These are phyloP conservation scores for Odiellus spinosus DNA, from an alignment of 2,888 invertebrate genomes.

Conservation along the genomic window DNA sequence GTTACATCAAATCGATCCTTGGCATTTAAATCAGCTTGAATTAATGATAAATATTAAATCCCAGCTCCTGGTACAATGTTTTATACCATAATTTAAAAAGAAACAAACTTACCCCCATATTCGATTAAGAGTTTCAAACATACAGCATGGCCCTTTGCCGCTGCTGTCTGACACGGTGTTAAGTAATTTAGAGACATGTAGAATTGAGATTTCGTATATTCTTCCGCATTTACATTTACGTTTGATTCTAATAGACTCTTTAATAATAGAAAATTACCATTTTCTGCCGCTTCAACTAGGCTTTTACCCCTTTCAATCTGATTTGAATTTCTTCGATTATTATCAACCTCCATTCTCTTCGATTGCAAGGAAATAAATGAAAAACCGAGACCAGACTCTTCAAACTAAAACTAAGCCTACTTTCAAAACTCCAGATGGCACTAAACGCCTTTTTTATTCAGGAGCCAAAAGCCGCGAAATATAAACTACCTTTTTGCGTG, in stretches of 20 bases:
- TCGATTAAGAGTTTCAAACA: slow-evolving; percentile 23
- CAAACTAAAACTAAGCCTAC: no score
- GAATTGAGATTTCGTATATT: slow-evolving; percentile 26
- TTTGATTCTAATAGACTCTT: slow-evolving; percentile 21
- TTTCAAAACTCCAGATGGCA: no score
- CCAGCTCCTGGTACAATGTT: background rate
- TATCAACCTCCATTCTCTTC: no score
- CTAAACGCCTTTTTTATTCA: no score
- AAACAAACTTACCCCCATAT: slow-evolving; percentile 21
- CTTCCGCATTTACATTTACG: slow-evolving; percentile 25
- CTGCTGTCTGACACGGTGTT: slow-evolving; percentile 26
- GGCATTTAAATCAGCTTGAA: slow-evolving; percentile 26
- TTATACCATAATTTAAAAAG: background rate
- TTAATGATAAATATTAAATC: background rate
- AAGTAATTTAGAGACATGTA: slow-evolving; percentile 28
- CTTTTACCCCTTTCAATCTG: slow-evolving; percentile 10
- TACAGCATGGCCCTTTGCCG: slow-evolving; percentile 19
- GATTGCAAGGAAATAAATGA: no score
- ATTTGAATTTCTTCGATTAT: background rate
- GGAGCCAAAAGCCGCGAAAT: no score
- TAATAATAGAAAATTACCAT: slow-evolving; percentile 21
- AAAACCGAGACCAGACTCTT: no score
- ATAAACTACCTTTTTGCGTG: no score
- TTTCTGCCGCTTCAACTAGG: slow-evolving; percentile 23
- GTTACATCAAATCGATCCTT: slow-evolving; percentile 28